phyloP scores from a whole-genome alignment of 64 coral and sea anemone species.

The Dendronephthya gigantea region DNA sequence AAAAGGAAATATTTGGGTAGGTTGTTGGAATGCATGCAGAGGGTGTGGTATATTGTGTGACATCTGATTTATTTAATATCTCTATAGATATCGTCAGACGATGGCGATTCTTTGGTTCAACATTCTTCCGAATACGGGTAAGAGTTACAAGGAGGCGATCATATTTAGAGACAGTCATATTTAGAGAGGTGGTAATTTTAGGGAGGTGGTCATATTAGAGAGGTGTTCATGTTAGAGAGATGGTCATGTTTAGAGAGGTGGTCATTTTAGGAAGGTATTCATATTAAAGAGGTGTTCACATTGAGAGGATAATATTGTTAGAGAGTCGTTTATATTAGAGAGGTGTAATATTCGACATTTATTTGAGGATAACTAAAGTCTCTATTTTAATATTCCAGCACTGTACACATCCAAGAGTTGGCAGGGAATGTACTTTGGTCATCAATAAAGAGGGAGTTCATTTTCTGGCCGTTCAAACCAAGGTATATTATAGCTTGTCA shows the following conservation, averaged over 20 bases:
- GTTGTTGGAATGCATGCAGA: background rate
- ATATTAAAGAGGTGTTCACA: too few relatives aligned
- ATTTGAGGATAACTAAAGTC: background rate
- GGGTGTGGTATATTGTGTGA: too few relatives aligned
- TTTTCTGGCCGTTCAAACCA: constrained; percentile 48
- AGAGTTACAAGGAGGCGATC: background rate
- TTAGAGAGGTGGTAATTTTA: background rate
- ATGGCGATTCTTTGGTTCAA: constrained; percentile 50
- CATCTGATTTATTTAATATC: background rate
- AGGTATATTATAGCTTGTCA: constrained; percentile 17
- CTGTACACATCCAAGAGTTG: constrained; percentile 64
- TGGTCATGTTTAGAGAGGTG: too few relatives aligned
- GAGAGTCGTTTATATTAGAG: too few relatives aligned
- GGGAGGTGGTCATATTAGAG: background rate
- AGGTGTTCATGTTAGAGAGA: background rate
- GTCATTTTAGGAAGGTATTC: too few relatives aligned
- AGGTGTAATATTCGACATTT: too few relatives aligned
- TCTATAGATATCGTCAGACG: constrained; percentile 25
- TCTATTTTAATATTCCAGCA: constrained; percentile 33
- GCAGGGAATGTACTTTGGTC: constrained; percentile 64
- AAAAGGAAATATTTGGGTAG: constrained; percentile 70
- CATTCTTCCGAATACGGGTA: constrained; percentile 39
- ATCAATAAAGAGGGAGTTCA: constrained; percentile 75
- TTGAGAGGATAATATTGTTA: too few relatives aligned
- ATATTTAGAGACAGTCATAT: background rate